Evolutionary conservation across 1,140 invertebrate species (phyloP), one percentile per base, ranked within the genome.

Genomic region (Sinonovacula constricta): DNA sequence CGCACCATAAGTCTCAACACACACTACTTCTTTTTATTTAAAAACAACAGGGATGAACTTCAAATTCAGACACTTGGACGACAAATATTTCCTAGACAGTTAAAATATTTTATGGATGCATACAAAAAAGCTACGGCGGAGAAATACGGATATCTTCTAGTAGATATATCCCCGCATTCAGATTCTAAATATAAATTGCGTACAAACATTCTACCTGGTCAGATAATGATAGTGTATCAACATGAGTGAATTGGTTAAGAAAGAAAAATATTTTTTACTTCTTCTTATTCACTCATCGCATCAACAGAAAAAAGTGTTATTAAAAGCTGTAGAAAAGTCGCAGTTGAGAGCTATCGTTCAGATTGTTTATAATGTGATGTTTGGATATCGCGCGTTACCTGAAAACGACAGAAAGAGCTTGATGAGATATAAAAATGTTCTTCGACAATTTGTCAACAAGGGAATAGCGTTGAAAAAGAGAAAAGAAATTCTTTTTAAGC

Each of bases 71-170:
- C 66, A 5, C n/a, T 54, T 45, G 66, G 66, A 22, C 45, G 51
- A 12, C 66, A 56, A 33, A 69, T 69, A 45, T 69, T 53, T 69
- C 66, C 66, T 7, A 33, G 68, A 26, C 2, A 70, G 28, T 26
- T 70, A 36, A 70, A 70, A 28, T 70, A 57, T 24, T 70, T 70
- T 26, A 70, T 70, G 68, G 68, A 70, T 70, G 68, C 68, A 4
- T 70, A 70, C 30, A 57, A 39, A 15, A 70, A 70, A 39, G 68
- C 68, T 18, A 70, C 68, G 34, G 54, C 68, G 3, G 34, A 70
- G n/a, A 70, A 70, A 39, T 59, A 70, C 22, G 15, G 33, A 5
- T 70, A 70, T 26, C 68, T 70, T 34, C 34, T 70, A 12, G 30
- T 70, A 10, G 54, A 59, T 70, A 33, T 70, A 2, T 70, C 68